Base-by-base conservation (phyloP, 35 echinoderm and acorn worm species). In the Apostichopus parvimensis region DNA sequence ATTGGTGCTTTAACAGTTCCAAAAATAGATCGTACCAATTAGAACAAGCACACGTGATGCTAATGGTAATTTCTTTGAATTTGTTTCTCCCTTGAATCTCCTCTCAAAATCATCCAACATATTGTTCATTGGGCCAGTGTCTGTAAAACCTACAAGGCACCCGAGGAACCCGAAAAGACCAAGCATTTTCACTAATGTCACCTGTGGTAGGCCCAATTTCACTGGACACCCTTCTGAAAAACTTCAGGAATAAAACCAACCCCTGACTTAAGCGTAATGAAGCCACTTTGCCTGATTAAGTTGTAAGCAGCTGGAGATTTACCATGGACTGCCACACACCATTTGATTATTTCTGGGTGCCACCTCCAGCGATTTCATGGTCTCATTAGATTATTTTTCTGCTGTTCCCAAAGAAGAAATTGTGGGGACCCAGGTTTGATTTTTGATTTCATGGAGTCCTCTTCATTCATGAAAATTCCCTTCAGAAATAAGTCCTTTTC, bases 21-120 rank as follows among this genome's bases (percentile, higher is more conserved):
- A 18, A 55, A 56, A n/a, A 91, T 78, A 15, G 73, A 73, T 56
- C 90, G 28, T 13, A 91, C 90, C 90, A 91, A 91, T 91, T 45
- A 45, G 24, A 54, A 91, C 55, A 78, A 21, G 22, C 56, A 55
- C 5, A 91, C 15, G 77, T 91, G 75, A 73, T 77, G 90, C 90
- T 12, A 87, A 25, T 14, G 61, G 79, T 81, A 6, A 17, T 11
- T 87, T 56, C 6, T 87, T 56, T 61, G 17, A 8, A 2, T 59
- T 9, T 61, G 57, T 25, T 6, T 59, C 61, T 59, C 10, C 61
- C 17, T 10, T 56, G 25, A 25, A 77, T 20, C 53, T 85, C 24
- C 77, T 91, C 68, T 86, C 71, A 78, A 91, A 91, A 53, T 12
- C 4, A 13, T 91, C 8, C 54, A 92, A 86, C 55, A 86, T 68